phyloP scores from a whole-genome alignment of 2,797 vertebrate species.

The Neosalanx taihuensis region DNA sequence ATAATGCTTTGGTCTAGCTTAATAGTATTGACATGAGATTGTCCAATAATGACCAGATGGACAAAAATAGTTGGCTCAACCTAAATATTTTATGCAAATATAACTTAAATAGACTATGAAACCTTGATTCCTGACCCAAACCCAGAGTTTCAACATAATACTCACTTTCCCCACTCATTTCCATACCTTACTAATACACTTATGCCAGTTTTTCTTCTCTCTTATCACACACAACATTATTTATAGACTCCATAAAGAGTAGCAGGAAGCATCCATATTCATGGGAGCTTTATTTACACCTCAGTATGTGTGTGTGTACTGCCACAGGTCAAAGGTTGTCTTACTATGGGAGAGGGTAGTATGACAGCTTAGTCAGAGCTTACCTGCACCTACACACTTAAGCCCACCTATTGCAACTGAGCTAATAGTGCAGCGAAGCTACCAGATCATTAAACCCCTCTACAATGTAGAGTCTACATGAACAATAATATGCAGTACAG shows the following conservation, averaged over 20 bases:
- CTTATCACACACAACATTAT: neutral
- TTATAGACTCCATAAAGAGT: slow-evolving; percentile 14
- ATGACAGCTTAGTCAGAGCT: neutral
- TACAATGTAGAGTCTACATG: no score
- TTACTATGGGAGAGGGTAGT: neutral
- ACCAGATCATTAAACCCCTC: no score
- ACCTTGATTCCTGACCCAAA: no score
- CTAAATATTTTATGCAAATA: no score
- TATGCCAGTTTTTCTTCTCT: no score
- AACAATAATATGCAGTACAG: no score
- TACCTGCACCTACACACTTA: neutral
- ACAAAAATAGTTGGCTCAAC: neutral
- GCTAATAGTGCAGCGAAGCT: no score
- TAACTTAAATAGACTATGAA: no score
- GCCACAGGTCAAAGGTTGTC: neutral
- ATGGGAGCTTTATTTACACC: slow-evolving; percentile 8
- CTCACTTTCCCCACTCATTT: no score
- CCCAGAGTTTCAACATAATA: no score
- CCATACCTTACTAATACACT: no score
- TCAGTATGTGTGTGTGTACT: neutral
- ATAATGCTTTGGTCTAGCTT: neutral
- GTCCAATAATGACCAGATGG: neutral
- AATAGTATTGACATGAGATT: neutral
- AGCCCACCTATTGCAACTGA: neutral
- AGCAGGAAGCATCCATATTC: slow-evolving; percentile 24